These are phyloP conservation scores for Nephotettix cincticeps DNA, from an alignment of 1,140 invertebrate species.

Conservation along the genomic window DNA sequence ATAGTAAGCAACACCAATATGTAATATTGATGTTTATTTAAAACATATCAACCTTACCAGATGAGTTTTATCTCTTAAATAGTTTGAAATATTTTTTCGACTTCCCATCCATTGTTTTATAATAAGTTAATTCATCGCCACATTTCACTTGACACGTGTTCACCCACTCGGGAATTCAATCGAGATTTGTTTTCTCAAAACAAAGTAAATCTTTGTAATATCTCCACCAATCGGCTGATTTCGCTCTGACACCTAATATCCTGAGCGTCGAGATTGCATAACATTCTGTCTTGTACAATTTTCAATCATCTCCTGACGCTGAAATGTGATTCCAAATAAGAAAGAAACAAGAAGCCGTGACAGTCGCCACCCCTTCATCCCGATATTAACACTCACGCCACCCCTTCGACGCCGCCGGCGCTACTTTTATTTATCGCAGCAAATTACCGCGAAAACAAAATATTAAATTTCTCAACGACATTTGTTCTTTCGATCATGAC, in stretches of 20 bases:
- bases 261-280: constrained; percentile 2
- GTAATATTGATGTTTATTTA: too few relatives aligned
- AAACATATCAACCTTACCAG: too few relatives aligned
- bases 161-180: too few relatives aligned
- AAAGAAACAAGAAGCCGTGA: constrained; percentile 12
- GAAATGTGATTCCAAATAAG: constrained; percentile 19
- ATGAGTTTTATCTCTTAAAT: too few relatives aligned
- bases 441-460: constrained; percentile 18
- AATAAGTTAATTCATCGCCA: too few relatives aligned
- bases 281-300: background rate
- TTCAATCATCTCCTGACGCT: constrained; percentile 7
- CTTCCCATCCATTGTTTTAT: too few relatives aligned
- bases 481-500: background rate
- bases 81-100: too few relatives aligned
- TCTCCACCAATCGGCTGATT: background rate
- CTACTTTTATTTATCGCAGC: constrained; percentile 16
- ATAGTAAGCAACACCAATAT: too few relatives aligned
- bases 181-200: too few relatives aligned
- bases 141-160: too few relatives aligned
- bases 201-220: too few relatives aligned
- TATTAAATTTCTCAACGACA: constrained; percentile 17
- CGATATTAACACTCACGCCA: constrained; percentile 1
- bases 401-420: background rate
- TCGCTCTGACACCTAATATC: constrained; percentile 4
- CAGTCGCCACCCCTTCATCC: background rate